Base-by-base conservation (phyloP, 2,113 vertebrate genomes). In the Neolamprologus caudopunctatus region DNA sequence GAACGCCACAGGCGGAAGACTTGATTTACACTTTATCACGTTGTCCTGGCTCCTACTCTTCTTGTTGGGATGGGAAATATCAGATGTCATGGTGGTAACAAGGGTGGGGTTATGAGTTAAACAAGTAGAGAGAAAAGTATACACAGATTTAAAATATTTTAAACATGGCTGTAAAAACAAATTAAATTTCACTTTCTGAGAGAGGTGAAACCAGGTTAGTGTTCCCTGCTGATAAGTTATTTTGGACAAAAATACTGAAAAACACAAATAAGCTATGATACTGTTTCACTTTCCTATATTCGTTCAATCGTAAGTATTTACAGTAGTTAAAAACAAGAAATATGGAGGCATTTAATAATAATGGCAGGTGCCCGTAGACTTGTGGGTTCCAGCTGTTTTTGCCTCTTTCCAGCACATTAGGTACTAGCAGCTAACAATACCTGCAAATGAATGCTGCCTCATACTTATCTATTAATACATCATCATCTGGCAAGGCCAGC, bases 401-500 rank as follows among this genome's bases (percentile, higher is more conserved):
- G 6, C 10, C 47, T 12, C 3, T 80, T 80, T 85, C 50, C 73
- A 51, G 83, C 71, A 47, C 3, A 63, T 66, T 68, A 71, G 79
- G 73, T 82, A 75, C 31, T 28, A 16, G 16, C 68, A 66, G 81
- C 84, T 91, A 88, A 86, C 61, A 85, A 92, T 90, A 91, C 86
- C 87, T 94, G 86, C 51, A 24, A 92, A 86, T 55, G 75, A 94
- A 86, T 71, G 84, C 86, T 83, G 90, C 88, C 87, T 92, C 92
- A 93, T 90, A 92, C 90, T 87, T 87, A 90, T 93, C 95, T 95
- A 95, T 94, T 94, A 95, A 95, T 96, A 96, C 92, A 93, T 85
- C 87, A 82, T 91, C 89, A 93, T 91, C 90, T 24, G 87, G 86
- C 81, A 42, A 89, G 84, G 87, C 87, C 87, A 90, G 88, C 91